Percentiles rank a stretch among this genome's conserved stretches.
Conservation (phyloP, 2,797 vertebrate species). For the Prionace glauca region DNA sequence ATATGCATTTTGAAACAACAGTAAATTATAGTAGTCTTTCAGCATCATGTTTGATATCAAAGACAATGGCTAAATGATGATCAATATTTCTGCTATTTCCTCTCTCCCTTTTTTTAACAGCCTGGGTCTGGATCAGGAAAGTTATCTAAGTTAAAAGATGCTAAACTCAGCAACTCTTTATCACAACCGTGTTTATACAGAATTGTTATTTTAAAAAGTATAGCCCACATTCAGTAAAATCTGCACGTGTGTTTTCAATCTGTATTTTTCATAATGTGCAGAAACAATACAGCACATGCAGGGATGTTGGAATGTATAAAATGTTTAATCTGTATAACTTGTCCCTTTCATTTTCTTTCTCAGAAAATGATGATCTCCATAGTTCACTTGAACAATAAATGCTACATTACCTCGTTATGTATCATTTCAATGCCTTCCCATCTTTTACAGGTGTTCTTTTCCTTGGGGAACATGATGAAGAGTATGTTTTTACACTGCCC, state of each 20-base stretch:
- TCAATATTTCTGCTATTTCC: not conserved
- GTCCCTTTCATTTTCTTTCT: not conserved
- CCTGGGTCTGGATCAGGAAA: not conserved
- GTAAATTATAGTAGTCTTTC: not conserved
- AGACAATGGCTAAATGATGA: not conserved
- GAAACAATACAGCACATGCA: not conserved
- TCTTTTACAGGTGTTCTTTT: conserved; percentile 66
- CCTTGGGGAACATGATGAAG: conserved; percentile 79
- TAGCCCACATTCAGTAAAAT: not conserved
- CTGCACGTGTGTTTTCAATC: not conserved
- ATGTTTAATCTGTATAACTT: not conserved
- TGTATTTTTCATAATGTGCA: not conserved
- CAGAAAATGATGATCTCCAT: not conserved
- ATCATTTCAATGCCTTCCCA: conserved; percentile 2
- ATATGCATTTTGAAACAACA: not conserved
- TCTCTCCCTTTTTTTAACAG: not conserved
- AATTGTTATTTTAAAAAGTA: not conserved
- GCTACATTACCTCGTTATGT: not conserved
- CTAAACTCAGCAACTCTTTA: not conserved
- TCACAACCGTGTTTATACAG: not conserved
- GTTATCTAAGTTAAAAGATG: not conserved
- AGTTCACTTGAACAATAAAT: not conserved
- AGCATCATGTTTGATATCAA: not conserved
- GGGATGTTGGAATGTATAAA: too few species aligned
- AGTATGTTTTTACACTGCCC: conserved; percentile 87